Evolutionary conservation across 2,888 invertebrate genomes (phyloP).

Genomic region (Drosophila barbarae): DNA sequence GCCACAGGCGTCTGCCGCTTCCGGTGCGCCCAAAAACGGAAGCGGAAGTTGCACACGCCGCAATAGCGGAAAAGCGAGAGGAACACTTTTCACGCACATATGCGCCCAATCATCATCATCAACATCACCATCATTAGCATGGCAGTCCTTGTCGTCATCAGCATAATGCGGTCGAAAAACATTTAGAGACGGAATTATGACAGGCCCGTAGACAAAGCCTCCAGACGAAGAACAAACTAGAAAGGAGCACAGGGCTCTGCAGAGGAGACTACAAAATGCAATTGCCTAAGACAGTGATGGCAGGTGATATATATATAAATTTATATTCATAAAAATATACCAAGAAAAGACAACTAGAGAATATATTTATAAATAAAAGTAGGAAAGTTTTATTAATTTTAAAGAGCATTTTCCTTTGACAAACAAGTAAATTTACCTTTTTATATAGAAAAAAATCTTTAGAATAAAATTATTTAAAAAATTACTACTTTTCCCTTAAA

Average conservation of each 20-base stretch:
- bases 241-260: neutral
- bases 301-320: neutral
- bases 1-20: conserved; percentile 60
- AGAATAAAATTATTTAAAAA: neutral
- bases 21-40: conserved; percentile 54
- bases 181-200: conserved; percentile 64
- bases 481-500: neutral
- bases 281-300: conserved; percentile 1
- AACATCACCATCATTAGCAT: conserved; percentile 16
- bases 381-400: neutral
- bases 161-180: conserved; percentile 54
- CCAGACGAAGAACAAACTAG: conserved; percentile 29
- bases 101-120: conserved; percentile 50
- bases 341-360: neutral
- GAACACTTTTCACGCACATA: conserved; percentile 62
- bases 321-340: neutral
- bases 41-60: conserved; percentile 58
- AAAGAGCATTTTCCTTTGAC: too few species aligned
- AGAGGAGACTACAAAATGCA: neutral
- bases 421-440: too few species aligned
- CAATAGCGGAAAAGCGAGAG: conserved; percentile 15
- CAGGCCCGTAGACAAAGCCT: conserved; percentile 24
- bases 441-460: neutral
- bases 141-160: conserved; percentile 27
- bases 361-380: neutral